Evolutionary conservation across 2,888 invertebrate genomes (phyloP), one percentile per base, ranked within the genome.

Genomic region (Aphidoletes aphidimyza): DNA sequence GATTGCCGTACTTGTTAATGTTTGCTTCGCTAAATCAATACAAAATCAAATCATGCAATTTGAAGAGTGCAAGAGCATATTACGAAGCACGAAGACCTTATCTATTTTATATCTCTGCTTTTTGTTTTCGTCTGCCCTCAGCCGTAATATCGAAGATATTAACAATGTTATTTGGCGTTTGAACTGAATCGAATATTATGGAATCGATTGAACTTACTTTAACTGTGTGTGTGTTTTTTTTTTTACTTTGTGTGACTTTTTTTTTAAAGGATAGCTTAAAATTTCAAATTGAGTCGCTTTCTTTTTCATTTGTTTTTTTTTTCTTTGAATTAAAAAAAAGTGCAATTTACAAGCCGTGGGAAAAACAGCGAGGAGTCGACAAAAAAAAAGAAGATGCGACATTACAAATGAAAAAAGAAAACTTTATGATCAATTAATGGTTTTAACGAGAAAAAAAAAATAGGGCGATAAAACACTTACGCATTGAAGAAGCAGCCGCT

Each of bases 401-500:
- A 22, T 54, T 14, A 47, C n/a, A n/a, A n/a, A 17, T 14, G 47
- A 45, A 17, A 17, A 45, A 17, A 36, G 14, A 83, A 83, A 37
- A 22, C 83, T 83, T 36, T 36, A 17, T 22, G 19, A 34, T 83
- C 47, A 6, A 83, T 45, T 45, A n/a, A 42, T 34, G 19, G 39
- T 34, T 45, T 17, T 1, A 5, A 42, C 8, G 3, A 8, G 9
- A 47, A 84, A 47, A 84, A 26, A 84, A 47, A 36, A 47, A 84
- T 45, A 17, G 9, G 22, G 17, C 45, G 22, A 49, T 47, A 47
- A n/a, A n/a, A n/a, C n/a, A n/a, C n/a, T n/a, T n/a, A n/a, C n/a
- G n/a, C n/a, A n/a, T n/a, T n/a, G n/a, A n/a, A n/a, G 69, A 69
- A 1, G 3, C 47, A 26, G 84, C 84, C 83, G 84, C 84, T 84